phyloP scores from a whole-genome alignment of 2,113 vertebrate species.

The Corythaixoides concolor region DNA sequence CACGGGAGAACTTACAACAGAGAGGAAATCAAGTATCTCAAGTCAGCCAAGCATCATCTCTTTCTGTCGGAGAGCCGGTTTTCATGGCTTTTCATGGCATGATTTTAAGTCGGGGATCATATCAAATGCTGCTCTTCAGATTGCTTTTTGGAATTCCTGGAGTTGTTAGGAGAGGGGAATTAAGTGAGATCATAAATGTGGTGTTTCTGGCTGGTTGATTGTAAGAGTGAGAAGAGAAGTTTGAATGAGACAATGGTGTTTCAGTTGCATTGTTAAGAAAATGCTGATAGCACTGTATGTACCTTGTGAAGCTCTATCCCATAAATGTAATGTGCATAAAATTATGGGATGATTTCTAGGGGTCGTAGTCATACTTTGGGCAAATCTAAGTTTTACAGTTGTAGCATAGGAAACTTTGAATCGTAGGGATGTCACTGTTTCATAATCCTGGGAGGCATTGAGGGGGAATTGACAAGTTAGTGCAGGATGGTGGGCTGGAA shows the following conservation, averaged over 20 bases:
- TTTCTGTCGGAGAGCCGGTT: neutral
- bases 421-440: neutral
- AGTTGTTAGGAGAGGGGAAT: neutral
- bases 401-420: neutral
- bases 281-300: neutral
- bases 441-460: neutral
- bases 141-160: neutral
- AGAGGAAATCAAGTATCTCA: neutral
- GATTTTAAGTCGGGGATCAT: neutral
- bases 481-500: neutral
- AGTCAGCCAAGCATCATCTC: neutral
- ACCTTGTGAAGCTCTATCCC: neutral
- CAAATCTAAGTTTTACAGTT: neutral
- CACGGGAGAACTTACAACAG: neutral
- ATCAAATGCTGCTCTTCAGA: slow-evolving; percentile 18
- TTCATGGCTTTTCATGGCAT: neutral
- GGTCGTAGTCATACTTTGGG: neutral
- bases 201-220: neutral
- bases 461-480: neutral
- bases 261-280: neutral
- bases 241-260: neutral
- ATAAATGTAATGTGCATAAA: neutral
- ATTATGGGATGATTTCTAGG: neutral
- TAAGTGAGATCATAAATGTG: neutral
- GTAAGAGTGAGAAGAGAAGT: neutral